Conservation (phyloP, 2,888 invertebrate genomes). For the Pheosia gnoma region DNA sequence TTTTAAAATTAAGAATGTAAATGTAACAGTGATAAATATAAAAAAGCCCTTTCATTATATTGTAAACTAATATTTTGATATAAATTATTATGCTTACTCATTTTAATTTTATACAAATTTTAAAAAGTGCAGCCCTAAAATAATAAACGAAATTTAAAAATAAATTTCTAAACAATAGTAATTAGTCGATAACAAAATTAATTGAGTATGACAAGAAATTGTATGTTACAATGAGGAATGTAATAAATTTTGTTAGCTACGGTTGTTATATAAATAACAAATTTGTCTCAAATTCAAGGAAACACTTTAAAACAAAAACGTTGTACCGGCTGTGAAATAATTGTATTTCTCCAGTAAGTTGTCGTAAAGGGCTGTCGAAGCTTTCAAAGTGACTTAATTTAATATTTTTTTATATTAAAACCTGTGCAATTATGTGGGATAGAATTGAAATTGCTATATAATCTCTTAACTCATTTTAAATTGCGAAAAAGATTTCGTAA, state of each 20-base stretch:
- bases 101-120: too few species aligned
- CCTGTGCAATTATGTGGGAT: constrained; percentile 31
- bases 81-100: too few species aligned
- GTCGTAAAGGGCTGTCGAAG: constrained; percentile 13
- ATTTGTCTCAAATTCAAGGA: background rate
- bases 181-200: too few species aligned
- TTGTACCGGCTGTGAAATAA: background rate
- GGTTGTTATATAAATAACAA: too few species aligned
- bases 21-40: constrained; percentile 17
- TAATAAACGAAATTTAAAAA: too few species aligned
- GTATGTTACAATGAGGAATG: too few species aligned
- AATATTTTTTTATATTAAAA: constrained; percentile 18
- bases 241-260: too few species aligned
- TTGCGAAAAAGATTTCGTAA: constrained; percentile 34
- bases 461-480: constrained; percentile 40
- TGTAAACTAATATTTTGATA: background rate
- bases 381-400: constrained; percentile 20
- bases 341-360: constrained; percentile 8
- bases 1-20: background rate
- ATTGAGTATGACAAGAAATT: too few species aligned
- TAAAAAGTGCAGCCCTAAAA: too few species aligned
- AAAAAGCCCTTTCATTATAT: background rate
- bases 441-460: constrained; percentile 42
- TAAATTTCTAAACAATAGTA: too few species aligned
- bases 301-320: background rate